Percentiles rank a stretch among this genome's conserved stretches.
phyloP scores from a whole-genome alignment of 2,888 invertebrate species.

The Meteorus cinctellus region DNA sequence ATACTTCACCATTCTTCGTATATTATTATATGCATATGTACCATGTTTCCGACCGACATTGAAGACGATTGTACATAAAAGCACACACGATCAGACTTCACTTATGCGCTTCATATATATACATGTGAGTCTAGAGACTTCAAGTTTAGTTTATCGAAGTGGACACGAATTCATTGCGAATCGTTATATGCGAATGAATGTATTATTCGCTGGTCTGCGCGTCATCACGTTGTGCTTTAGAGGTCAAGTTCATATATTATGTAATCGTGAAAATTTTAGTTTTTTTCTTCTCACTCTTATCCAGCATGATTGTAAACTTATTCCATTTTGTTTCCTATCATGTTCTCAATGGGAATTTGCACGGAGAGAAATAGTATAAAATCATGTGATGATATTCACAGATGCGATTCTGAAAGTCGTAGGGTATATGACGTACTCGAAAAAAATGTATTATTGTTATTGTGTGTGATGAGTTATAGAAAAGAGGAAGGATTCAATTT shows the following conservation, averaged over 20 bases:
- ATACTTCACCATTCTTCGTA: background rate
- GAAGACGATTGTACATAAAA: background rate
- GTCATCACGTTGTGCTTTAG: no score
- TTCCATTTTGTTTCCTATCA: background rate
- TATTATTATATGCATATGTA: background rate
- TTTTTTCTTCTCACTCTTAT: background rate
- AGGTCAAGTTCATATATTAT: no score
- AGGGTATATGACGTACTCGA: no score
- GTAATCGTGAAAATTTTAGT: no score
- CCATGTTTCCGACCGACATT: background rate
- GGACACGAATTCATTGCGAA: background rate
- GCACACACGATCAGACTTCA: conserved; percentile 14
- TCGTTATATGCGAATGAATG: background rate
- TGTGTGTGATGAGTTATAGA: background rate
- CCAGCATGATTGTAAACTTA: background rate
- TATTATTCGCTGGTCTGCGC: no score
- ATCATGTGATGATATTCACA: no score
- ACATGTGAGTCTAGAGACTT: background rate
- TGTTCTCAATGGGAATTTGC: background rate
- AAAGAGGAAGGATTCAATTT: conserved; percentile 19
- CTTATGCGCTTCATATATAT: background rate
- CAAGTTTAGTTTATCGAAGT: background rate
- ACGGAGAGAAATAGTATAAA: no score
- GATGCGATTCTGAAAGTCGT: no score
- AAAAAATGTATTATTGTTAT: no score